These are phyloP conservation scores for Geotrypetes seraphini DNA, from an alignment of 2,797 vertebrate species.

Conservation along the genomic window DNA sequence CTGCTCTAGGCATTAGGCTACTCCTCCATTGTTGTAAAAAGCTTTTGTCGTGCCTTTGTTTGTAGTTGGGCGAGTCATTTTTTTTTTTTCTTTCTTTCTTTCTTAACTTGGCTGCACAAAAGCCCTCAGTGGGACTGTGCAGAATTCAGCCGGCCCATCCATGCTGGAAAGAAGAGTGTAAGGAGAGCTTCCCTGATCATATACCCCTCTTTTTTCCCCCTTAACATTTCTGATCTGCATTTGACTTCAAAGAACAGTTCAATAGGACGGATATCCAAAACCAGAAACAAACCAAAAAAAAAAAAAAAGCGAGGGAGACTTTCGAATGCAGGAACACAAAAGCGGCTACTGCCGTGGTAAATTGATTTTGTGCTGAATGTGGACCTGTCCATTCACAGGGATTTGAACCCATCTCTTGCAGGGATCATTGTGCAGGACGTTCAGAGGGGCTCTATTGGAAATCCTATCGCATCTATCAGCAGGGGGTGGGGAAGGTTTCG, in stretches of 20 bases:
- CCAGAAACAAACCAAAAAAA: not conserved
- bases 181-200: conserved; percentile 1
- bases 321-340: conserved; percentile 32
- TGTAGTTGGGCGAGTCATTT: no score
- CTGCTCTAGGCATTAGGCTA: no score
- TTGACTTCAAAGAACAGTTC: conserved; percentile 12
- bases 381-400: conserved; percentile 22
- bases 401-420: conserved; percentile 38
- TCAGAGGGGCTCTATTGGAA: conserved; percentile 42
- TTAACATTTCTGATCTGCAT: conserved; percentile 8
- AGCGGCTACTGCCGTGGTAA: conserved; percentile 39
- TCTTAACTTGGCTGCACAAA: not conserved
- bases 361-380: conserved; percentile 45
- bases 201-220: not conserved
- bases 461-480: conserved; percentile 53
- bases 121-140: not conserved
- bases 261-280: conserved; percentile 22
- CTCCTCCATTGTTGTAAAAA: no score
- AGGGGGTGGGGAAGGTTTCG: conserved; percentile 29
- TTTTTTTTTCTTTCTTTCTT: no score
- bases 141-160: conserved; percentile 4
- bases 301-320: conserved; percentile 21
- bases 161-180: conserved; percentile 3
- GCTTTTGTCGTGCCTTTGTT: no score
- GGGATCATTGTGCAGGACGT: conserved; percentile 45